Conservation (phyloP, 2,113 vertebrate species). For the Clarias macrocephalus region DNA sequence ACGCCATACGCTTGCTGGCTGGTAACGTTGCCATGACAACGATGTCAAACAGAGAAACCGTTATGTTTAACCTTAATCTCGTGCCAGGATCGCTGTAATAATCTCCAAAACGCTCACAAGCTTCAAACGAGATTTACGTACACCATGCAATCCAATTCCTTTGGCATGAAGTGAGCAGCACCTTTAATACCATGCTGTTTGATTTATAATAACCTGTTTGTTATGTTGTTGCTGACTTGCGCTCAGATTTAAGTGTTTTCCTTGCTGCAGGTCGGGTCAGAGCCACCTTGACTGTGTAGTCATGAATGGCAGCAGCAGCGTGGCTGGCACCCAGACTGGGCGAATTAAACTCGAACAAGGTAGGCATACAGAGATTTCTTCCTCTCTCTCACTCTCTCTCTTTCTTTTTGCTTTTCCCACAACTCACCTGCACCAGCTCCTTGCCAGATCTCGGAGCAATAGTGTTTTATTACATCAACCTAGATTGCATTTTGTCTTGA, state of each 20-base stretch:
- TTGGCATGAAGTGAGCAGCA: neutral
- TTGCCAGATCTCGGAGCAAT: neutral
- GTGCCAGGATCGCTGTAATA: too few species aligned
- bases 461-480: neutral
- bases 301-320: slow-evolving; percentile 74
- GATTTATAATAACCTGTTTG: neutral
- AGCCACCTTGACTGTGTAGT: slow-evolving; percentile 54
- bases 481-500: neutral
- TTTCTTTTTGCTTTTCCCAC: neutral
- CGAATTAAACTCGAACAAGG: slow-evolving; percentile 64
- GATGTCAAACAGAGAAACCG: too few species aligned
- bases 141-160: too few species aligned
- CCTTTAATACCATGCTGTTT: neutral
- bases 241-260: neutral
- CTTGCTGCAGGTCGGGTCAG: slow-evolving; percentile 38
- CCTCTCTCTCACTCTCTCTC: too few species aligned
- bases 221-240: neutral
- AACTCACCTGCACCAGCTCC: neutral
- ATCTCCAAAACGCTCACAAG: too few species aligned
- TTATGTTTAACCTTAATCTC: too few species aligned
- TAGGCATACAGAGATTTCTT: slow-evolving; percentile 20
- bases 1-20: too few species aligned
- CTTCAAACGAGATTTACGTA: too few species aligned
- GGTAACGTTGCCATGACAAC: too few species aligned
- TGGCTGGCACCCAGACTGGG: slow-evolving; percentile 58